A percentile compares a stretch with the other conserved stretches of the same genome.
Evolutionary conservation across 2,797 vertebrate species (phyloP).

Genomic region (Erethizon dorsatum): DNA sequence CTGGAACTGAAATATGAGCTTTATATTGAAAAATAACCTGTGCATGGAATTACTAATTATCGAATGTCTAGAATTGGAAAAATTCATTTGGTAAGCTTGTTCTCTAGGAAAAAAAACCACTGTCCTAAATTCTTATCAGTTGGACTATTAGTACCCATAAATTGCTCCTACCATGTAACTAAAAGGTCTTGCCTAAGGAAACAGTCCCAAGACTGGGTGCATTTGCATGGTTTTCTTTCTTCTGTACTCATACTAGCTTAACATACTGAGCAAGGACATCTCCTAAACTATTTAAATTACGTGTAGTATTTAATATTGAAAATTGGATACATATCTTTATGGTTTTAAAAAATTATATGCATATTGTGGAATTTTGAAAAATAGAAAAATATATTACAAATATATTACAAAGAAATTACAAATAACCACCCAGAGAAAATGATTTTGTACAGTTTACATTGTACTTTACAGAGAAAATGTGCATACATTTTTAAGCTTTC

Average conservation of each 20-base stretch:
- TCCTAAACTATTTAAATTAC: not conserved
- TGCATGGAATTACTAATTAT: constrained; percentile 33
- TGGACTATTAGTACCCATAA: not conserved
- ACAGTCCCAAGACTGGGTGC: not conserved
- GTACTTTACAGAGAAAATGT: too few relatives aligned
- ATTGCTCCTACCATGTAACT: not conserved
- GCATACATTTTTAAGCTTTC: not conserved
- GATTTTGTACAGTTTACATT: not conserved
- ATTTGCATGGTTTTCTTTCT: not conserved
- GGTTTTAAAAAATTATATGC: not conserved
- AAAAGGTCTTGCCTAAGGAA: not conserved
- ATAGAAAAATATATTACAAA: too few relatives aligned
- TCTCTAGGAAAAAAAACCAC: not conserved
- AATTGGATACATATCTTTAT: not conserved
- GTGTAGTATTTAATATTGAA: not conserved
- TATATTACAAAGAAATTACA: not conserved
- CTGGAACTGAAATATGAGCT: not conserved
- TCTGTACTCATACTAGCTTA: not conserved
- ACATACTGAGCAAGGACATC: not conserved
- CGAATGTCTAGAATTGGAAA: not conserved
- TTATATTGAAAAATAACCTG: constrained; percentile 31
- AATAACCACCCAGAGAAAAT: not conserved
- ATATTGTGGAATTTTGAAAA: not conserved
- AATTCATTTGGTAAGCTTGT: not conserved
- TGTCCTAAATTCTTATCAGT: not conserved